phyloP scores from a whole-genome alignment of 2,888 invertebrate genomes.

The Drosophila incognita region DNA sequence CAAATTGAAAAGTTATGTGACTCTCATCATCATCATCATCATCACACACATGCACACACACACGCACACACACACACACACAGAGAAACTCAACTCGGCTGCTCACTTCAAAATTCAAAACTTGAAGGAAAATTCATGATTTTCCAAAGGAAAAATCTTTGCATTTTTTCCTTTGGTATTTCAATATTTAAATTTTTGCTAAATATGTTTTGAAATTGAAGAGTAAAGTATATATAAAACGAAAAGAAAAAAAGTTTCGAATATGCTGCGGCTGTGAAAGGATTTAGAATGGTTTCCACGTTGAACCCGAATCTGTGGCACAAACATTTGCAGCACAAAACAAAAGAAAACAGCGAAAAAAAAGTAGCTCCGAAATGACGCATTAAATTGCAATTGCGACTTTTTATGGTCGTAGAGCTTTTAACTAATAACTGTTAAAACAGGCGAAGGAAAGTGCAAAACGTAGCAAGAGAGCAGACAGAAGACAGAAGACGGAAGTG shows the following conservation, averaged over 20 bases:
- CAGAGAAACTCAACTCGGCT: not conserved
- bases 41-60: not conserved
- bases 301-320: not conserved
- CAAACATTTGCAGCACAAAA: not conserved
- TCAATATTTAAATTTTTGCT: not conserved
- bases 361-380: constrained; percentile 11
- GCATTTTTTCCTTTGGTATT: not conserved
- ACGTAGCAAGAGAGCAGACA: not conserved
- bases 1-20: constrained; percentile 1
- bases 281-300: not conserved
- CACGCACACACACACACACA: not conserved
- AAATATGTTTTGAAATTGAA: not conserved
- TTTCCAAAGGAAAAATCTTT: not conserved
- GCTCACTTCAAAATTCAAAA: not conserved
- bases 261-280: not conserved
- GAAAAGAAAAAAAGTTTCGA: not conserved
- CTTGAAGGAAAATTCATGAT: not conserved
- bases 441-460: constrained; percentile 17
- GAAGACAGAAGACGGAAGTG: not conserved
- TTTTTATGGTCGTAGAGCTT: constrained; percentile 5
- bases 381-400: constrained; percentile 14
- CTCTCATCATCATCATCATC: not conserved
- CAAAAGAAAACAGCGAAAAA: not conserved
- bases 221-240: not conserved
- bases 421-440: constrained; percentile 19